A percentile compares a stretch with the other conserved stretches of the same genome.
Evolutionary conservation across 1,140 invertebrate genomes (phyloP).

Genomic region (Formica exsecta): DNA sequence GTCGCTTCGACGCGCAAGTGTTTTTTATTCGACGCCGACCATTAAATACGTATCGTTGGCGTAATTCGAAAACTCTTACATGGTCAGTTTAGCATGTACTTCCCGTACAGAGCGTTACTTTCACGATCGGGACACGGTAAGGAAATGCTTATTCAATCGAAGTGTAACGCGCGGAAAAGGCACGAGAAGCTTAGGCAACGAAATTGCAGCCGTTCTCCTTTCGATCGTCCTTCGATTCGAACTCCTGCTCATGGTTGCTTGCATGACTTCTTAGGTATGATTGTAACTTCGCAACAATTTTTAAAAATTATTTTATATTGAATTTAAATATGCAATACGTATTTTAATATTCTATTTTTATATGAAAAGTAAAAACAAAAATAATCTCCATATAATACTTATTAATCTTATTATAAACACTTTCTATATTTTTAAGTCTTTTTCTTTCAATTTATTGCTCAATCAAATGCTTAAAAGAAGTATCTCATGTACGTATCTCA

Average conservation of each 20-base stretch:
- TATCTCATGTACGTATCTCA: background rate
- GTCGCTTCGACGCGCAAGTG: background rate
- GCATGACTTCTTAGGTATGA: slow-evolving; percentile 53
- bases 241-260: slow-evolving; percentile 29
- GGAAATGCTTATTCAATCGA: slow-evolving; percentile 50
- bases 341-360: too few species aligned
- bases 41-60: slow-evolving; percentile 18
- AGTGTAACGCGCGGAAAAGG: slow-evolving; percentile 69
- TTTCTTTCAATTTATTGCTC: background rate
- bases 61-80: slow-evolving; percentile 68
- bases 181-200: slow-evolving; percentile 70
- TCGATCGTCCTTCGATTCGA: slow-evolving; percentile 77
- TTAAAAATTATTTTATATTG: too few species aligned
- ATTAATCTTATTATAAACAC: background rate
- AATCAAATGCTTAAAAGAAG: background rate
- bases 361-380: too few species aligned
- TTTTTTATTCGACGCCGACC: background rate
- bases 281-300: background rate
- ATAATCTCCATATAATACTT: background rate
- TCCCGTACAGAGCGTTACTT: slow-evolving; percentile 61
- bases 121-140: slow-evolving; percentile 66
- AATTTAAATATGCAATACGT: too few species aligned
- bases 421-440: background rate
- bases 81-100: slow-evolving; percentile 58
- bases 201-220: slow-evolving; percentile 77